Evolutionary conservation across 2,113 vertebrate species (phyloP).

Genomic region (Salvelinus fontinalis): DNA sequence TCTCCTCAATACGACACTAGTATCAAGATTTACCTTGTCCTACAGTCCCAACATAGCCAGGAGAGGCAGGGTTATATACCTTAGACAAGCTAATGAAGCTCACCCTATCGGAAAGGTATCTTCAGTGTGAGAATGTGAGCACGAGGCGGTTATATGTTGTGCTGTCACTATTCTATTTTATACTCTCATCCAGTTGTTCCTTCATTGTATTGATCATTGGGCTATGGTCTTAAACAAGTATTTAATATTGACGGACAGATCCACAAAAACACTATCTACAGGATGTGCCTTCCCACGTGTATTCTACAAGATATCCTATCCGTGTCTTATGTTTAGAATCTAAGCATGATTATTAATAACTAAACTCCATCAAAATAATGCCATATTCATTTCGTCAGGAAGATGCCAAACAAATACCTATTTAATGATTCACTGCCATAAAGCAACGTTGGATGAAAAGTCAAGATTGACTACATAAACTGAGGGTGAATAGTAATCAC

Average conservation of each 20-base stretch:
- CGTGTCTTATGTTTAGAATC: background rate
- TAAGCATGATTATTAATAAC: background rate
- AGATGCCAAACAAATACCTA: too few species aligned
- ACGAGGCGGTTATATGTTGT: background rate
- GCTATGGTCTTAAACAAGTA: slow-evolving; percentile 32
- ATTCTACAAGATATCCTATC: background rate
- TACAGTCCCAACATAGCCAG: slow-evolving; percentile 23
- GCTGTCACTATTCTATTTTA: slow-evolving; percentile 30
- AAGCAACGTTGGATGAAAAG: too few species aligned
- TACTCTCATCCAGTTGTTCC: slow-evolving; percentile 1
- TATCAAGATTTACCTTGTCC: slow-evolving; percentile 76
- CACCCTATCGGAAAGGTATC: slow-evolving; percentile 51
- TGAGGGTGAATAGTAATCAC: background rate
- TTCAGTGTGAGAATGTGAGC: background rate
- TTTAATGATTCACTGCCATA: too few species aligned
- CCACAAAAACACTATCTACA: too few species aligned
- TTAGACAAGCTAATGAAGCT: slow-evolving; percentile 60
- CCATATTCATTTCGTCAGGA: too few species aligned
- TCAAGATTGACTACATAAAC: too few species aligned
- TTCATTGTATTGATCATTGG: slow-evolving; percentile 29
- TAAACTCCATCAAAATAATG: too few species aligned
- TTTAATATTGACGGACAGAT: background rate
- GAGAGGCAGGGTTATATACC: slow-evolving; percentile 13
- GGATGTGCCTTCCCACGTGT: background rate
- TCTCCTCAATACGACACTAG: slow-evolving; percentile 63